Evolutionary conservation across 2,888 invertebrate genomes (phyloP), one percentile per base, ranked within the genome.

Genomic region (Cremastinae sp.): DNA sequence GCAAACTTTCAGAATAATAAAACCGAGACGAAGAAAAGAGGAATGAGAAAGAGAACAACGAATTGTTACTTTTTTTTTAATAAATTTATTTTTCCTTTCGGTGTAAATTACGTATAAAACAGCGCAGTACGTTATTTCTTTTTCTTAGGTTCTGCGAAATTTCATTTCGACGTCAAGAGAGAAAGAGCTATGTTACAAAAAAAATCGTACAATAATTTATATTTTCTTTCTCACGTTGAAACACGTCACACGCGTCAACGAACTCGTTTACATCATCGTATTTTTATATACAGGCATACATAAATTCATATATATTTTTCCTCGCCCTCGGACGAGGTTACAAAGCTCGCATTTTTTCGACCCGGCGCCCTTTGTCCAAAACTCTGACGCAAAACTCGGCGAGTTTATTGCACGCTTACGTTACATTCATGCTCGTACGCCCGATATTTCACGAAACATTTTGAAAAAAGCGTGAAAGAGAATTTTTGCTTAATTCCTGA

Each of bases 91-190:
- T 10, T 22, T 59, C 16, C 1, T 39, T 51, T 3, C 22, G 47
- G 7, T n/a, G 47, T 65, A 37, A 70, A 59, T 66, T 64, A 65
- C 56, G 59, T 74, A 79, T 71, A 62, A 76, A 79, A 75, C 68
- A 79, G 71, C 72, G 62, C 45, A 58, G 56, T 79, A 78, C 62
- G 70, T 74, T 9, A 53, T n/a, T 4, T 37, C 59, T 47, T 41
- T 49, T 12, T 59, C 22, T 7, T 66, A 41, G 20, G 22, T 49
- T 66, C 55, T 18, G 28, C 41, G 53, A 58, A 66, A 66, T 41
- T 66, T 37, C 56, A 66, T 56, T 56, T 22, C 59, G 35, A 35
- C 22, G 16, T 61, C 47, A 22, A 22, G 16, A 53, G 28, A 58
- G 16, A 53, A 28, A 58, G 45, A 56, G 51, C 35, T 56, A 20